These are phyloP conservation scores for Sarcoramphus papa DNA, from an alignment of 2,797 vertebrate genomes.

Conservation along the genomic window DNA sequence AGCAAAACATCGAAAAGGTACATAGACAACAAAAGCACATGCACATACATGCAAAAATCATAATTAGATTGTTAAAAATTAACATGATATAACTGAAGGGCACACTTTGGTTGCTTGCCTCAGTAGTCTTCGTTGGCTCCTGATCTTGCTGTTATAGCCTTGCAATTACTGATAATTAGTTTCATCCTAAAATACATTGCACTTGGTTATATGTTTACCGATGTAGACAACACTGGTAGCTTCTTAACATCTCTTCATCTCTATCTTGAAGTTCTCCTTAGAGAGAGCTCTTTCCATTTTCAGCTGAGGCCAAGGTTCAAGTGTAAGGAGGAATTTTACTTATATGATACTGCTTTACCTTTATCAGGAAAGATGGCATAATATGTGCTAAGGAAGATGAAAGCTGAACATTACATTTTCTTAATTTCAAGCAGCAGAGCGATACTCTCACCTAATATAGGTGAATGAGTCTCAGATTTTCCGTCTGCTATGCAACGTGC, in stretches of 20 bases:
- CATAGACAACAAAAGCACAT: background rate
- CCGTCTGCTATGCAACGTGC: background rate
- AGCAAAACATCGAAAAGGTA: background rate
- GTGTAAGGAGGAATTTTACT: background rate
- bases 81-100: background rate
- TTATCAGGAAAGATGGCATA: background rate
- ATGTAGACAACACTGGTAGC: background rate
- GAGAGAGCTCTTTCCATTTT: background rate
- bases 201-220: background rate
- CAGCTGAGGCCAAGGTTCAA: background rate
- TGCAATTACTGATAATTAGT: background rate
- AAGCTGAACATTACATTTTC: background rate
- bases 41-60: background rate
- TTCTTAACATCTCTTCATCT: background rate
- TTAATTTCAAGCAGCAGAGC: background rate
- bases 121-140: background rate
- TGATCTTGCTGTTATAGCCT: background rate
- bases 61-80: background rate
- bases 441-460: background rate
- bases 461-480: background rate
- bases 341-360: background rate
- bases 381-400: background rate
- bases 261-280: background rate
- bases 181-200: background rate
- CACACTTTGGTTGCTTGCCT: background rate